Percentiles rank a stretch among this genome's conserved stretches.
phyloP scores from a whole-genome alignment of 1,140 invertebrate genomes.

The Popillia japonica region DNA sequence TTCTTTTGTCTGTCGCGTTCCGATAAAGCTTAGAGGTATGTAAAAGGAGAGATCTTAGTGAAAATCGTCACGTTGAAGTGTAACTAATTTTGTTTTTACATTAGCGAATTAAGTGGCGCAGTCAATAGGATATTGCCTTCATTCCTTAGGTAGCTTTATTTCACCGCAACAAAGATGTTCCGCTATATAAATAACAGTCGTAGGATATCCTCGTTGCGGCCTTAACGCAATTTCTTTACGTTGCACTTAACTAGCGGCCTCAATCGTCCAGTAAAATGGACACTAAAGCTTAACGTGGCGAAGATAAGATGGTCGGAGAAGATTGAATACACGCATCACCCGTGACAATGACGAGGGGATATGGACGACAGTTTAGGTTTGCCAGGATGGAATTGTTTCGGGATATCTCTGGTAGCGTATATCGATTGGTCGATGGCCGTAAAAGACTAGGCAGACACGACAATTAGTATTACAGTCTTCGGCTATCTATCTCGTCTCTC shows the following conservation, averaged over 20 bases:
- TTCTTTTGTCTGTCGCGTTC: too few relatives aligned
- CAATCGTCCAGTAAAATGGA: background rate
- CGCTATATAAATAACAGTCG: background rate
- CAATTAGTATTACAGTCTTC: background rate
- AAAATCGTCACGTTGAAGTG: too few relatives aligned
- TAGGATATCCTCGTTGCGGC: background rate
- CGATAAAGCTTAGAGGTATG: too few relatives aligned
- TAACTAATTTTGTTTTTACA: too few relatives aligned
- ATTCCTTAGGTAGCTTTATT: too few relatives aligned
- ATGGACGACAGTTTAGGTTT: background rate
- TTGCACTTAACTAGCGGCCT: background rate
- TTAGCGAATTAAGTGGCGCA: too few relatives aligned
- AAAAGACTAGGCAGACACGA: background rate
- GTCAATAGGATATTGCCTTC: too few relatives aligned
- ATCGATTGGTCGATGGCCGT: background rate
- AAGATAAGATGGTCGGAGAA: background rate
- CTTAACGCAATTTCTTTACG: background rate
- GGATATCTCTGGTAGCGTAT: background rate
- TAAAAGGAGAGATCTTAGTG: too few relatives aligned
- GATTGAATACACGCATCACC: background rate
- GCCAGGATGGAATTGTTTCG: background rate
- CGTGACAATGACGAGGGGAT: background rate
- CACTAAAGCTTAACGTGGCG: background rate
- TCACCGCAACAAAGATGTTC: too few relatives aligned
- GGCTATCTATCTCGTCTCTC: background rate